phyloP scores from a whole-genome alignment of 2,888 invertebrate species.

The Tanytarsus gracilentus region DNA sequence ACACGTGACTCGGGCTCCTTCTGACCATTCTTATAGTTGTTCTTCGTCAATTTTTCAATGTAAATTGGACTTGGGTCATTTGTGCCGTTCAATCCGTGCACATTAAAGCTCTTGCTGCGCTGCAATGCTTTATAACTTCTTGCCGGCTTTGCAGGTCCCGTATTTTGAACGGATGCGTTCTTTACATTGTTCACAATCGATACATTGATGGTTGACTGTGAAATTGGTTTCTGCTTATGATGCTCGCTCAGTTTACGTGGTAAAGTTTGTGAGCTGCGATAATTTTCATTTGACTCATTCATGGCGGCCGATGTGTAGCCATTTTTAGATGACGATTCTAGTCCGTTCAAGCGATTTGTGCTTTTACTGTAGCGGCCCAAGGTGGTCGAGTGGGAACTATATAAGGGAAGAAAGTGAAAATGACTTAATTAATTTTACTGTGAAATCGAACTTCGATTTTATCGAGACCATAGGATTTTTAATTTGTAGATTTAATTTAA shows the following conservation, averaged over 20 bases:
- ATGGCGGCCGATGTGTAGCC: conserved; percentile 30
- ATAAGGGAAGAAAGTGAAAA: conserved; percentile 24
- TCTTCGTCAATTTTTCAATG: conserved; percentile 40
- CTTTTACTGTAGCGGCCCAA: conserved; percentile 77
- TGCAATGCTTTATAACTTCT: conserved; percentile 67
- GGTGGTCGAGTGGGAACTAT: conserved; percentile 43
- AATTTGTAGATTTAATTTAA: too few relatives aligned
- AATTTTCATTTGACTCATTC: conserved; percentile 31
- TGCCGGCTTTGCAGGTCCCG: conserved; percentile 68
- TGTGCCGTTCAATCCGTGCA: conserved; percentile 52
- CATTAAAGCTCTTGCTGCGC: conserved; percentile 78
- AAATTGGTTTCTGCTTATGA: conserved; percentile 34
- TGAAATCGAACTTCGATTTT: too few relatives aligned
- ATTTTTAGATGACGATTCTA: conserved; percentile 42
- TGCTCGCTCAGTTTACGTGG: conserved; percentile 55
- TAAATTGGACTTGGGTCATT: conserved; percentile 45
- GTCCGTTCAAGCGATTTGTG: conserved; percentile 55
- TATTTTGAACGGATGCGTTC: conserved; percentile 40
- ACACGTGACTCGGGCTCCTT: conserved; percentile 45
- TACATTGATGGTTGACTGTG: conserved; percentile 58
- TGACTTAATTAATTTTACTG: not conserved
- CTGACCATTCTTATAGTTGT: conserved; percentile 33
- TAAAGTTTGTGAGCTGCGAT: conserved; percentile 63
- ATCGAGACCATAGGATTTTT: too few relatives aligned
- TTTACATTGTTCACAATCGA: conserved; percentile 50